Evolutionary conservation across 2,113 vertebrate species (phyloP).

Genomic region (Choloepus hoffmanni): DNA sequence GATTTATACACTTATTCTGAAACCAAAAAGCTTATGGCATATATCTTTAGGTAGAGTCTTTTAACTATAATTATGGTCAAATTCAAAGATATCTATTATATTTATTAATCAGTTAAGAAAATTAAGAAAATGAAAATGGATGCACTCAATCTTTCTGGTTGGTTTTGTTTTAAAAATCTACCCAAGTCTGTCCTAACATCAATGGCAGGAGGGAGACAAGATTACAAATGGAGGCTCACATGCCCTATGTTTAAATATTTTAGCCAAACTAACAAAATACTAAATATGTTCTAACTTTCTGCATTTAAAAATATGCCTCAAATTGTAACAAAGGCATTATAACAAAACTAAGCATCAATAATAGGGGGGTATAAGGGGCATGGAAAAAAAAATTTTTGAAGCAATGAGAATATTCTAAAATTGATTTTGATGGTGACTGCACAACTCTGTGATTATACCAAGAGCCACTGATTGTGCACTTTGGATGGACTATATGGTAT

Average conservation of each 20-base stretch:
- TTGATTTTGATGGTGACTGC: too few species aligned
- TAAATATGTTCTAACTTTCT: slow-evolving; percentile 10
- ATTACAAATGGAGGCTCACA: slow-evolving; percentile 18
- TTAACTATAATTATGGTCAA: not conserved
- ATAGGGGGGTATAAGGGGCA: too few species aligned
- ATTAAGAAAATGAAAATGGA: not conserved
- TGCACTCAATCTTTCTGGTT: not conserved
- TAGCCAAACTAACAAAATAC: not conserved
- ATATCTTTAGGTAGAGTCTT: not conserved
- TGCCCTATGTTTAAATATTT: not conserved
- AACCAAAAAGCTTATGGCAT: not conserved
- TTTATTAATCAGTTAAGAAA: slow-evolving; percentile 2
- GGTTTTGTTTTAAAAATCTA: slow-evolving; percentile 22
- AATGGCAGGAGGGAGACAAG: not conserved
- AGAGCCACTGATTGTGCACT: too few species aligned
- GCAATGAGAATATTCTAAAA: too few species aligned
- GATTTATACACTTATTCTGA: slow-evolving; percentile 36
- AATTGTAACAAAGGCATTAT: not conserved
- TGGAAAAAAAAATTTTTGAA: too few species aligned
- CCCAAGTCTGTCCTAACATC: not conserved
- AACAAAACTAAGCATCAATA: too few species aligned
- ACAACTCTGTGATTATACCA: too few species aligned
- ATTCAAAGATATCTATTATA: slow-evolving; percentile 1
- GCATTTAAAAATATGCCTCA: not conserved
- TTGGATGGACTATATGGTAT: too few species aligned